Evolutionary conservation across 2,113 vertebrate species (phyloP).

Genomic region (Ailurus styani): DNA sequence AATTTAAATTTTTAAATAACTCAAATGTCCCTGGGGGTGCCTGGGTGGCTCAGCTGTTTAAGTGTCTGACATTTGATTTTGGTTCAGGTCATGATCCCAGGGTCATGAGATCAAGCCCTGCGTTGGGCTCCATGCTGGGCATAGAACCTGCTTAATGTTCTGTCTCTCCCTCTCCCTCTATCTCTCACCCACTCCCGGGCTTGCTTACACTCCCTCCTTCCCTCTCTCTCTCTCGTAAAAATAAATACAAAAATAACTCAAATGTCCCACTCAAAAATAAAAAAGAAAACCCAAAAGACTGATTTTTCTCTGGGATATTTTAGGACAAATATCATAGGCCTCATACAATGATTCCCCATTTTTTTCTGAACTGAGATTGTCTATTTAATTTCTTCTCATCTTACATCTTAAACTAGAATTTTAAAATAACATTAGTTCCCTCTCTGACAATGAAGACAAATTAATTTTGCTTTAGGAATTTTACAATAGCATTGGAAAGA

Average conservation of each 20-base stretch:
- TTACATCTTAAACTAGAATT: neutral
- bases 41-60: neutral
- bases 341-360: neutral
- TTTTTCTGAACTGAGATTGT: neutral
- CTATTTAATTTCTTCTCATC: neutral
- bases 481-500: neutral
- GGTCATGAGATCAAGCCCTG: neutral
- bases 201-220: neutral
- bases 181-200: neutral
- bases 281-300: neutral
- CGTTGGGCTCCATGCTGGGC: neutral
- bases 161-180: neutral
- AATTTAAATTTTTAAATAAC: neutral
- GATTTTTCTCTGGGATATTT: neutral
- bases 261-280: neutral
- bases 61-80: neutral
- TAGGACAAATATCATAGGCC: neutral
- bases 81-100: neutral
- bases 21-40: rapidly evolving
- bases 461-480: conserved; percentile 27
- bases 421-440: neutral
- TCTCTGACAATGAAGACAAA: conserved; percentile 19
- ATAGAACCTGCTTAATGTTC: neutral
- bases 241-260: neutral
- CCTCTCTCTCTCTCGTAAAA: neutral